These are phyloP conservation scores for Ophioderma brevispina DNA, from an alignment of 35 echinoderm and acorn worm genomes.

Conservation along the genomic window DNA sequence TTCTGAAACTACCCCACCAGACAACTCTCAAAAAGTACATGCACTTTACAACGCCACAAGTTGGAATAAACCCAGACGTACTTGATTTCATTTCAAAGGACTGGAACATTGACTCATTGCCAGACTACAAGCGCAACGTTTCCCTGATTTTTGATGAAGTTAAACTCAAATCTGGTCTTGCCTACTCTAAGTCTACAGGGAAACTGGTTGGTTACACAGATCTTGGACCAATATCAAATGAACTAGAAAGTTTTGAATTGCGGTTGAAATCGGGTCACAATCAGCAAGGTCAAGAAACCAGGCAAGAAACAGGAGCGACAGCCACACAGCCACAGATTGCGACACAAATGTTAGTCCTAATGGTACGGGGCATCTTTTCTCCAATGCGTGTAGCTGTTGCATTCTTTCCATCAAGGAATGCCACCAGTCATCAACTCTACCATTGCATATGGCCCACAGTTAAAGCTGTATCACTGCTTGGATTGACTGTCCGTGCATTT, in stretches of 20 bases:
- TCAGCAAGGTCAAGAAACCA: not conserved
- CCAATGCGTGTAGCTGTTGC: slow-evolving; percentile 19
- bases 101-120: not conserved
- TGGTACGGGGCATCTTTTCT: slow-evolving; percentile 46
- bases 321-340: not conserved
- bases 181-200: slow-evolving; percentile 14
- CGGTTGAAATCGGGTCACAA: not conserved
- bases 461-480: slow-evolving; percentile 5
- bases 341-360: slow-evolving; percentile 52
- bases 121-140: slow-evolving; percentile 10
- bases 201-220: slow-evolving; percentile 36
- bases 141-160: slow-evolving; percentile 38
- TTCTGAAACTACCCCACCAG: slow-evolving; percentile 50
- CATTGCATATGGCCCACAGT: not conserved
- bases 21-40: slow-evolving; percentile 58
- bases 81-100: slow-evolving; percentile 20
- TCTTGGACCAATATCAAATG: slow-evolving; percentile 12
- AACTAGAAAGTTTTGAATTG: not conserved
- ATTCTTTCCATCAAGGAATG: slow-evolving; percentile 23
- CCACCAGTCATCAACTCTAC: slow-evolving; percentile 45
- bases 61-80: slow-evolving; percentile 24
- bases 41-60: slow-evolving; percentile 10
- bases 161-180: slow-evolving; percentile 32
- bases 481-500: slow-evolving; percentile 41
- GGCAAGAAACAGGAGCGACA: not conserved